These are phyloP conservation scores for Bhutanitis thaidina DNA, from an alignment of 2,888 invertebrate genomes.

Conservation along the genomic window DNA sequence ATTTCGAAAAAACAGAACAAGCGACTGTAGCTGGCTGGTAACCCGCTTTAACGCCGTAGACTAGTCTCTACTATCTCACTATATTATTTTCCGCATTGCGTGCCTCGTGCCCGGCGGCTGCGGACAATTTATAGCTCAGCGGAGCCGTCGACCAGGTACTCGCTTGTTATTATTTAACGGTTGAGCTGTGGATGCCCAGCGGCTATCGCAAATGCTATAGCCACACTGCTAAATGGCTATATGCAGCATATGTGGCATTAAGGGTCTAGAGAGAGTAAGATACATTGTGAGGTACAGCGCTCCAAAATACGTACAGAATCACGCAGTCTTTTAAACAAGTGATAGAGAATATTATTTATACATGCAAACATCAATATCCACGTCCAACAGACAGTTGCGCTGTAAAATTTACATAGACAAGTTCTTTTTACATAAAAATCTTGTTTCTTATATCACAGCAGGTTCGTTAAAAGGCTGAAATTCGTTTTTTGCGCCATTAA, in stretches of 20 bases:
- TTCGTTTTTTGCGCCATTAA: constrained; percentile 18
- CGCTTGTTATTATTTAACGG: constrained; percentile 69
- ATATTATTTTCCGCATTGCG: constrained; percentile 75
- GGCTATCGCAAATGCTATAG: constrained; percentile 47
- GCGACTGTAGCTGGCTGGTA: background rate
- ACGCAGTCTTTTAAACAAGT: too few relatives aligned
- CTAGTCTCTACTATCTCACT: background rate
- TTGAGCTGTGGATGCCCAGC: constrained; percentile 54
- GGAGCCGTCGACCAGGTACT: constrained; percentile 50
- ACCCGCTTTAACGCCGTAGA: constrained; percentile 3
- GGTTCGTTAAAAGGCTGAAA: background rate
- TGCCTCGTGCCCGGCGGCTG: constrained; percentile 74
- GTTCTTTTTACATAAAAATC: background rate
- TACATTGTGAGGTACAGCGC: too few relatives aligned
- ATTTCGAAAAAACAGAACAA: background rate
- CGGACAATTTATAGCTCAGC: constrained; percentile 72
- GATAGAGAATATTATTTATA: too few relatives aligned
- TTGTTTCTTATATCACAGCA: background rate
- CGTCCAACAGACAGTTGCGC: background rate
- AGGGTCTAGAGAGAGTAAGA: too few relatives aligned
- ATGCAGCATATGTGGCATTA: background rate
- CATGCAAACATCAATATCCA: too few relatives aligned
- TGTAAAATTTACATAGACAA: constrained; percentile 9
- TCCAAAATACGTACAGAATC: too few relatives aligned
- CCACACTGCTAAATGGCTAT: background rate